Conservation (phyloP, 2,888 invertebrate species). For the Pristionchus entomophagus region DNA sequence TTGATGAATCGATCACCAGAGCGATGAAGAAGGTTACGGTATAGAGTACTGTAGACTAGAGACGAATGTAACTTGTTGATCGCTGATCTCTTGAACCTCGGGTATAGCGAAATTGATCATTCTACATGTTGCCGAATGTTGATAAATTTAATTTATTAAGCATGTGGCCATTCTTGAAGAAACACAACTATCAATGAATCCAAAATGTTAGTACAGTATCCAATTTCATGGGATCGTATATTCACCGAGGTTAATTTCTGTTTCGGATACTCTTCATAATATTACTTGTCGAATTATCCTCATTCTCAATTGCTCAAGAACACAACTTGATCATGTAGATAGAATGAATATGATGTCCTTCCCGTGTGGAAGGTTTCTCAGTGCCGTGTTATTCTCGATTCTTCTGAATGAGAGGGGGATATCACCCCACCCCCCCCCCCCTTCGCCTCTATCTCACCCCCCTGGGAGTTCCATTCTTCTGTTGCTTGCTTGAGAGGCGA, state of each 20-base stretch:
- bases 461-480: neutral
- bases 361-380: neutral
- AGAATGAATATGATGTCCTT: neutral
- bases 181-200: too few relatives aligned
- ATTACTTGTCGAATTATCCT: too few relatives aligned
- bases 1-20: constrained; percentile 5
- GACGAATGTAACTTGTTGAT: neutral
- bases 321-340: too few relatives aligned
- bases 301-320: neutral
- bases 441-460: neutral
- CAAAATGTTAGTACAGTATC: too few relatives aligned
- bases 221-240: too few relatives aligned
- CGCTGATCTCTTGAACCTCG: neutral
- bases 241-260: too few relatives aligned
- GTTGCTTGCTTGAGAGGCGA: neutral
- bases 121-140: neutral
- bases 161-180: too few relatives aligned
- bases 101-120: neutral
- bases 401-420: neutral
- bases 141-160: neutral
- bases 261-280: too few relatives aligned
- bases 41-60: neutral
- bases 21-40: neutral
- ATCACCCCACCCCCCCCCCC: neutral
- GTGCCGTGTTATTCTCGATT: too few relatives aligned